phyloP scores from a whole-genome alignment of 2,888 invertebrate species.

The Ariolimax columbianus region DNA sequence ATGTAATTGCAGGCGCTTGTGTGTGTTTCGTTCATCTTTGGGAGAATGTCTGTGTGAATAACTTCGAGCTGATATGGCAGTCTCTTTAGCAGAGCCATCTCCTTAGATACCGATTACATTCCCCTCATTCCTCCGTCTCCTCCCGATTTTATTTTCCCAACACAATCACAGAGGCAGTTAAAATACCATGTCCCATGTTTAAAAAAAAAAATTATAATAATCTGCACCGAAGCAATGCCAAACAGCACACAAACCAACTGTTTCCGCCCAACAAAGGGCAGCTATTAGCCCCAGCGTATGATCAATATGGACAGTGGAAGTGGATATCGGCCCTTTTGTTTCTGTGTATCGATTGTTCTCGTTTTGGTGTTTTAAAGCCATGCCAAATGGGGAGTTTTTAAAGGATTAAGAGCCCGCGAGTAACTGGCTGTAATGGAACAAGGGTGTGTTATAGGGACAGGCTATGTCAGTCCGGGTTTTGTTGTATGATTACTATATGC shows the following conservation, averaged over 20 bases:
- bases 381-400: conserved; percentile 22
- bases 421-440: background rate
- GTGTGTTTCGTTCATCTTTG: no score
- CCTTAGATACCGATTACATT: background rate
- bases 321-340: conserved; percentile 35
- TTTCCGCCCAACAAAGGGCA: conserved; percentile 27
- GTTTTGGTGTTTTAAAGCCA: conserved; percentile 20
- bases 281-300: conserved; percentile 21
- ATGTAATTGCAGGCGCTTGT: no score
- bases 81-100: no score
- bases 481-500: no score
- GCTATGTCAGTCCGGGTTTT: background rate
- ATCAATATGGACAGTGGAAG: conserved; percentile 24
- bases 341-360: conserved; percentile 33
- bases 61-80: no score
- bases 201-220: background rate
- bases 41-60: no score
- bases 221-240: conserved; percentile 14
- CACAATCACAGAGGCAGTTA: no score
- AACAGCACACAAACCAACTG: background rate
- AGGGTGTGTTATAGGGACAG: background rate
- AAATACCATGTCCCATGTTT: background rate
- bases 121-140: background rate
- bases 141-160: no score
- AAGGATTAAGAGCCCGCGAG: background rate